These are phyloP conservation scores for Helicoverpa zea DNA, from an alignment of 1,140 invertebrate species.

Conservation along the genomic window DNA sequence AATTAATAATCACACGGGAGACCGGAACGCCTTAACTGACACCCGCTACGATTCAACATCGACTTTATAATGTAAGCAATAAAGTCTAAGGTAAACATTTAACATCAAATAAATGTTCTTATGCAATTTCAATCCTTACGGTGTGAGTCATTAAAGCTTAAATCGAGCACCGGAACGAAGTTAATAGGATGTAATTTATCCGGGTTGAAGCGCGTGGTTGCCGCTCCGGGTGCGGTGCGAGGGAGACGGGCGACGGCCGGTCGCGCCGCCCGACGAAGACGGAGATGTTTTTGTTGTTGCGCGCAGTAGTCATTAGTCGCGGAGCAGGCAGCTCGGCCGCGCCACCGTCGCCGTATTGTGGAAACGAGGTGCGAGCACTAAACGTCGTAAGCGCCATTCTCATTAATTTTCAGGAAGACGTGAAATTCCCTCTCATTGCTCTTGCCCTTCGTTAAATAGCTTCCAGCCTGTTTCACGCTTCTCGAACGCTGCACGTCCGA, in stretches of 20 bases:
- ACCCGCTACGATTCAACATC: conserved; percentile 66
- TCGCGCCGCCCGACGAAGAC: conserved; percentile 67
- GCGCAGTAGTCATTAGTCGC: conserved; percentile 76
- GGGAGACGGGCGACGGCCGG: conserved; percentile 62
- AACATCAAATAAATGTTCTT: conserved; percentile 64
- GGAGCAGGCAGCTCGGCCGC: conserved; percentile 64
- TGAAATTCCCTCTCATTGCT: conserved; percentile 79
- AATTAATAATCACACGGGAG: conserved; percentile 82
- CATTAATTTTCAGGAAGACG: conserved; percentile 85
- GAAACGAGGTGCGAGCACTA: conserved; percentile 71
- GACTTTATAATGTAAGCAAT: conserved; percentile 75
- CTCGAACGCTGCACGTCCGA: conserved; percentile 54
- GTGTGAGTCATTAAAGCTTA: conserved; percentile 77
- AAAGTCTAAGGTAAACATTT: conserved; percentile 77
- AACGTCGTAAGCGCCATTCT: conserved; percentile 80
- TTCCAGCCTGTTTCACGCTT: conserved; percentile 73
- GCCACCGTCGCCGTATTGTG: conserved; percentile 77
- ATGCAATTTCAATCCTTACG: conserved; percentile 84
- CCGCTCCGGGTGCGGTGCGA: conserved; percentile 76
- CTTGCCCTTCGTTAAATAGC: conserved; percentile 73
- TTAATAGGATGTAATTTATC: conserved; percentile 87
- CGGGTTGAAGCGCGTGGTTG: conserved; percentile 81
- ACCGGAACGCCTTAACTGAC: conserved; percentile 76
- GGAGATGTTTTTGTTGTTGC: conserved; percentile 74
- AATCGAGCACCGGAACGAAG: conserved; percentile 80